A percentile compares a stretch with the other conserved stretches of the same genome.
These are phyloP conservation scores for Rattus rattus DNA, from an alignment of 2,113 vertebrate species.

Conservation along the genomic window DNA sequence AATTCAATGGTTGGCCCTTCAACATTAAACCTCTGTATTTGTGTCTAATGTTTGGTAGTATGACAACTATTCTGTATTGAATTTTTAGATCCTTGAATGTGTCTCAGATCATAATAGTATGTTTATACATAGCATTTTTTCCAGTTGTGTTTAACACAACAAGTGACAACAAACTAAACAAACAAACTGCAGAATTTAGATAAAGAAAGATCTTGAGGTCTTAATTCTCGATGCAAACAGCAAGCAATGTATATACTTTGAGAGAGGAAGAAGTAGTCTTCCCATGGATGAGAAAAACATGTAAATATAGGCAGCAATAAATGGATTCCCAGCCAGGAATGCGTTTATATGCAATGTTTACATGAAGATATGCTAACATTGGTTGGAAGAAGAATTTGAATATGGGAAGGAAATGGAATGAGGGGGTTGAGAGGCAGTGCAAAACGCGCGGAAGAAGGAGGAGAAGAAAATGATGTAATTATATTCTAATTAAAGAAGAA, in stretches of 20 bases:
- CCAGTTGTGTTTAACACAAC: background rate
- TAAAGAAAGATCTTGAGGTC: background rate
- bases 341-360: background rate
- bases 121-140: background rate
- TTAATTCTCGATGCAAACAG: background rate
- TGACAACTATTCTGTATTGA: background rate
- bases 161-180: background rate
- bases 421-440: background rate
- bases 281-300: too few species aligned
- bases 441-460: background rate
- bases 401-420: background rate
- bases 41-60: too few species aligned
- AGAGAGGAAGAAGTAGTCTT: background rate
- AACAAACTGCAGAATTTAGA: background rate
- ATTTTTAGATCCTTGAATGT: background rate
- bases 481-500: background rate
- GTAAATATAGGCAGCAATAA: background rate
- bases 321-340: background rate
- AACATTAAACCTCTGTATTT: too few species aligned
- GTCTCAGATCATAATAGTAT: background rate
- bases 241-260: background rate
- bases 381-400: background rate
- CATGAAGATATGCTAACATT: background rate
- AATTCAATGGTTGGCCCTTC: too few species aligned
- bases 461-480: background rate